Evolutionary conservation across 1,140 invertebrate genomes (phyloP), one percentile per base, ranked within the genome.

Genomic region (Brachionus sp.): DNA sequence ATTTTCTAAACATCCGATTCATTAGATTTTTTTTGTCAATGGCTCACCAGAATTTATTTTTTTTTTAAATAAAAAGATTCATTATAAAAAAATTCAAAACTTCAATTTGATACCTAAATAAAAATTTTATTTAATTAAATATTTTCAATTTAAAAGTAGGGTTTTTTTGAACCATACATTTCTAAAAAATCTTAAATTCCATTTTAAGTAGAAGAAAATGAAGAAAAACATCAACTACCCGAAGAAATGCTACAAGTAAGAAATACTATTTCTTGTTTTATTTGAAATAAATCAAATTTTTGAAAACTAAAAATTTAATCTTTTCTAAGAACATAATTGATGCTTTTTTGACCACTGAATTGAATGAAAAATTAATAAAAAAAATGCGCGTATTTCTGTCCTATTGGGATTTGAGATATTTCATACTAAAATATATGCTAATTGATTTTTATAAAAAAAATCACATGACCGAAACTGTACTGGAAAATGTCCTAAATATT

Each of bases 401-500:
- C 4, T 75, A 10, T 25, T 44, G 44, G 39, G 70, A 75, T 25
- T 13, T 75, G 25, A 23, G 70, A 25, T 75, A 75, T 39, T 75
- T 75, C 12, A 46, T 23, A 10, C 5, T 75, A 25, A 75, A 75
- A 46, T 75, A 75, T n/a, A 29, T 75, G 23, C 13, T 35, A 10
- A 23, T 46, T 25, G 70, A 75, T 46, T 75, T 46, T 46, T 75
- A 75, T 25, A 46, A 44, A 75, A 75, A 44, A 75, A 75, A 75
- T 46, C 9, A 23, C 13, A 25, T 46, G 13, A 75, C 16, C 12
- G 70, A 75, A 12, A 29, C 10, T 25, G 10, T 19, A 0, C 35
- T 80, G 50, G 77, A 80, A 62, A 80, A 80, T 66, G 19, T 80
- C 3, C 77, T 80, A 5, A 57, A 62, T 19, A 23, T 80, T 39